A percentile compares a stretch with the other conserved stretches of the same genome.
These are phyloP conservation scores for Heliothis peltigera DNA, from an alignment of 2,888 invertebrate species.

Conservation along the genomic window DNA sequence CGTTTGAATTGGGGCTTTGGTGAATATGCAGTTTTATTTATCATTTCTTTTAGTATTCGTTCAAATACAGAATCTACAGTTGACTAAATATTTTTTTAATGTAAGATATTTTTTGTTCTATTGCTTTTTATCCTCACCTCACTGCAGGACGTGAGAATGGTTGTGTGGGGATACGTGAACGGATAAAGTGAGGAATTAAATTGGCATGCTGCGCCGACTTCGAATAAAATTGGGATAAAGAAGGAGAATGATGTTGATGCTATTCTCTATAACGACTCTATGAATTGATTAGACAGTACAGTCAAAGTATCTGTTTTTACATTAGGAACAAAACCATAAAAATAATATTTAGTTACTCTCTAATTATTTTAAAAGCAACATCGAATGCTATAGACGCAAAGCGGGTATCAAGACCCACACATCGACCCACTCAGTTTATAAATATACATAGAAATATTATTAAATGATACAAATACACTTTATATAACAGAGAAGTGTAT, in stretches of 20 bases:
- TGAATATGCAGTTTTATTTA: conserved; percentile 3
- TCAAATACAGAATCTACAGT: background rate
- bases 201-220: no score
- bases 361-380: background rate
- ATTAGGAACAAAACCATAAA: background rate
- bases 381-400: conserved; percentile 24
- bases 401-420: conserved; percentile 51
- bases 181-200: no score
- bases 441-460: conserved; percentile 46
- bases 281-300: no score
- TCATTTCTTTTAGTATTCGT: conserved; percentile 22
- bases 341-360: background rate
- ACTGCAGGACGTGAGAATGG: no score
- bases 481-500: conserved; percentile 21
- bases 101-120: no score
- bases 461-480: conserved; percentile 25
- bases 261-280: no score
- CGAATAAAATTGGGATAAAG: no score
- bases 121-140: no score
- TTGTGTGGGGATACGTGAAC: no score
- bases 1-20: conserved; percentile 13
- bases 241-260: no score
- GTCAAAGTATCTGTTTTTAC: background rate
- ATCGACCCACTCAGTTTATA: conserved; percentile 43
- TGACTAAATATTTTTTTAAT: background rate